phyloP scores from a whole-genome alignment of 2,797 vertebrate genomes.

The Coreius guichenoti region DNA sequence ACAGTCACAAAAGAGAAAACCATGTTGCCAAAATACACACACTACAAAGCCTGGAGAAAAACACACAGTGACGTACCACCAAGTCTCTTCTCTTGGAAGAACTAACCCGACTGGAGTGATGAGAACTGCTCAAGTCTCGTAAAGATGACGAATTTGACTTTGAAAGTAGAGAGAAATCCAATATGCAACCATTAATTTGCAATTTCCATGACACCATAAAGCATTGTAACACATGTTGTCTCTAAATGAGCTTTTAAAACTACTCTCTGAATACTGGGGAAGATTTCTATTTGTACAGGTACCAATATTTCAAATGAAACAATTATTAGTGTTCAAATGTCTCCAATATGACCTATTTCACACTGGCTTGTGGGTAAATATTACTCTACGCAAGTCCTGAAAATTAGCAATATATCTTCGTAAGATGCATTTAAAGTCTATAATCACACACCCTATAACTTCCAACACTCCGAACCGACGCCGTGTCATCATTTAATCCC shows the following conservation, averaged over 20 bases:
- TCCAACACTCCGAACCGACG: slow-evolving; percentile 73
- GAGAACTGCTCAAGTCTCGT: slow-evolving; percentile 76
- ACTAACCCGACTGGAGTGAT: slow-evolving; percentile 76
- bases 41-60: not conserved
- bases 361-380: not conserved
- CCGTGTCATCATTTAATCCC: slow-evolving; percentile 79
- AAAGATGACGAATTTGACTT: slow-evolving; percentile 79
- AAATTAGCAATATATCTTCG: not conserved
- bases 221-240: not conserved
- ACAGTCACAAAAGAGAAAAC: slow-evolving; percentile 11
- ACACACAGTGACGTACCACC: slow-evolving; percentile 78
- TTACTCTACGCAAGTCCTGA: not conserved
- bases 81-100: slow-evolving; percentile 81
- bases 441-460: slow-evolving; percentile 84
- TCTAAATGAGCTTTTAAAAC: slow-evolving; percentile 3
- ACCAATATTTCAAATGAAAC: not conserved
- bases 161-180: slow-evolving; percentile 66
- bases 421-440: not conserved
- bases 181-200: slow-evolving; percentile 25
- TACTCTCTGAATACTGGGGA: not conserved
- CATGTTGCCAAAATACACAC: slow-evolving; percentile 33
- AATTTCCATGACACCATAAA: not conserved
- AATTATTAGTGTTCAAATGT: not conserved
- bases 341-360: not conserved
- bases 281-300: not conserved